Evolutionary conservation across 2,797 vertebrate genomes (phyloP), one percentile per base, ranked within the genome.

Genomic region (Coregonus sp.): DNA sequence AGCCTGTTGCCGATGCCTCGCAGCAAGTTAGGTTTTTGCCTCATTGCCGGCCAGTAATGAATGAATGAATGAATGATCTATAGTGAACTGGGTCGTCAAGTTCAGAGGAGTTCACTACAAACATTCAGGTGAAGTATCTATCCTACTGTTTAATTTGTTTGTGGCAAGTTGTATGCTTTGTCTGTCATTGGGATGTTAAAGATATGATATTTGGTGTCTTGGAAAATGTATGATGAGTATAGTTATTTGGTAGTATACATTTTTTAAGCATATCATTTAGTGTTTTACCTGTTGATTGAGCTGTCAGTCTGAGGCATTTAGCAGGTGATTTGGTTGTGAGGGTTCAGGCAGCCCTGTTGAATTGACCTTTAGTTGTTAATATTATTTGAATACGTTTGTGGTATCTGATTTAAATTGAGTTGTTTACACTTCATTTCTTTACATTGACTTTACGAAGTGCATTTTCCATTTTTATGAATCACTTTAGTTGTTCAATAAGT

Each of bases 61-160:
- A 54, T 68, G 90, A 82, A 92, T 89, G 87, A 88, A 54, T 68
- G 75, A 86, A 79, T 76, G 79, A 71, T 93, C 12, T 12, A 47
- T 11, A 86, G 90, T 70, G 75, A 65, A 80, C 74, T 84, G 75
- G 77, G 82, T 87, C 73, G 79, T 86, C 86, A 4, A 76, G 63
- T 76, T 85, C 51, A 81, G 33, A 82, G 82, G 83, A 88, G 80
- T 70, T 86, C 86, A 63, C 75, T 74, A 25, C 83, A 85, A 35
- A 37, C 11, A 75, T 81, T 77, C 86, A 93, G 92, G 93, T 94
- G 89, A 93, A 84, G 76, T 20, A 51, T 70, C 35, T 52, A 18
- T 59, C 78, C n/a, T 67, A 67, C 65, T 15, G 9, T 75, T 67
- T 76, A 4, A 3, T 79, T 15, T 59, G 1, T 72, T 71, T 40